Conservation (phyloP, 2,113 vertebrate genomes). For the Crotalus tigris region DNA sequence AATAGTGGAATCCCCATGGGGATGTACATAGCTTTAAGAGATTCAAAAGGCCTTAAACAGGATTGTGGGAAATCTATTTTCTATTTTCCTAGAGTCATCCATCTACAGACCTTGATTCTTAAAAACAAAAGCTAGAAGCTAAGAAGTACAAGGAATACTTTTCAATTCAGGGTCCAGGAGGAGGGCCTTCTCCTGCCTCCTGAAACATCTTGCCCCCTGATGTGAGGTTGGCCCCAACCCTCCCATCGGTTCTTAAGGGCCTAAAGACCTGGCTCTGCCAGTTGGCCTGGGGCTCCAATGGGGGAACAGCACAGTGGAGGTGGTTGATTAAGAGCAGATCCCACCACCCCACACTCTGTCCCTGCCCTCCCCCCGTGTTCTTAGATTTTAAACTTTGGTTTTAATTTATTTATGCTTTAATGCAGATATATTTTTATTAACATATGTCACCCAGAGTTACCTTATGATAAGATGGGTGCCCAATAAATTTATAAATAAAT, state of each 20-base stretch:
- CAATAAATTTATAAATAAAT: not conserved
- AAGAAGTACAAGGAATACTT: not conserved
- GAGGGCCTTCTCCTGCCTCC: not conserved
- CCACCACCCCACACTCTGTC: not conserved
- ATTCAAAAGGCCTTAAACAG: not conserved
- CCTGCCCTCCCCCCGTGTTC: not conserved
- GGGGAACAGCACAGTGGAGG: not conserved
- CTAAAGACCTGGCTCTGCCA: not conserved
- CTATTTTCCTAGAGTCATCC: not conserved
- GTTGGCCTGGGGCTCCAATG: not conserved
- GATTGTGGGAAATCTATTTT: not conserved
- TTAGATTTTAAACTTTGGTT: not conserved
- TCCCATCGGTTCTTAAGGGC: not conserved
- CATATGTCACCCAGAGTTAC: not conserved
- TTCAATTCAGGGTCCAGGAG: too few relatives aligned
- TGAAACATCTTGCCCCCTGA: not conserved
- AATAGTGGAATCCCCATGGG: not conserved
- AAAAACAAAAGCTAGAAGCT: not conserved
- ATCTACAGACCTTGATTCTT: not conserved
- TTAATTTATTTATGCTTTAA: not conserved
- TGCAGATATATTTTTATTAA: not conserved
- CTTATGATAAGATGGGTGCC: not conserved
- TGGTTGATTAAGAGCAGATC: not conserved
- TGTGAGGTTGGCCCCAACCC: not conserved
- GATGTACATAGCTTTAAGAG: not conserved